Base-by-base conservation (phyloP, 2,113 vertebrate genomes). In the Sardina pilchardus region DNA sequence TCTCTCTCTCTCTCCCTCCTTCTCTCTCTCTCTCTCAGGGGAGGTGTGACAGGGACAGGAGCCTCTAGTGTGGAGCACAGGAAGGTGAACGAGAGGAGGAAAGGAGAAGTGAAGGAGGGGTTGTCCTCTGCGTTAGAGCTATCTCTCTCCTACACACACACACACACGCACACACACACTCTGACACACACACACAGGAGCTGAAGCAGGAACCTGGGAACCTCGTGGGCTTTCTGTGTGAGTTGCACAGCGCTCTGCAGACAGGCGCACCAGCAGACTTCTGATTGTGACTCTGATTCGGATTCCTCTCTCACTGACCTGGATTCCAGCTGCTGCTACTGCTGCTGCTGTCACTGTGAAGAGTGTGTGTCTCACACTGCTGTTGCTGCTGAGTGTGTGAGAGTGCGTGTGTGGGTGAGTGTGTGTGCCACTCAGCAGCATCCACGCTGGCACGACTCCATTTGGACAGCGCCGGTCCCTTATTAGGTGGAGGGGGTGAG, bases 221-320 rank as follows among this genome's bases (percentile, higher is more conserved):
- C 48, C 75, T 84, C 36, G 26, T 81, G 87, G 84, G 45, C 84
- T 85, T 80, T 80, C 88, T 84, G 89, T 82, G 85, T 16, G 43
- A 88, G 89, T 83, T 86, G 88, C 89, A 30, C 26, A 82, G 89
- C 83, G 85, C 88, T 85, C 89, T 89, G 91, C 89, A 93, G 90
- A 81, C n/a, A 39, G n/a, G 84, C 48, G n/a, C 8, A 14, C 71
- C 16, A 26, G 26, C n/a, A 71, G 63, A 71, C 71, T 36, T 78
- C 71, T 2, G 71, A 36, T 36, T 34, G 10, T 30, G 24, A 1
- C 17, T 78, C 71, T 2, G 71, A 36, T 36, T 34, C 26, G 12
- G 24, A 1, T 36, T 2, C 30, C 16, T 78, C 44, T 82, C 88
- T 4, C 87, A 84, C 90, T 94, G 93, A 94, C 93, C 94, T 93